These are phyloP conservation scores for Pinna nobilis DNA, from an alignment of 1,140 invertebrate genomes.

Conservation along the genomic window DNA sequence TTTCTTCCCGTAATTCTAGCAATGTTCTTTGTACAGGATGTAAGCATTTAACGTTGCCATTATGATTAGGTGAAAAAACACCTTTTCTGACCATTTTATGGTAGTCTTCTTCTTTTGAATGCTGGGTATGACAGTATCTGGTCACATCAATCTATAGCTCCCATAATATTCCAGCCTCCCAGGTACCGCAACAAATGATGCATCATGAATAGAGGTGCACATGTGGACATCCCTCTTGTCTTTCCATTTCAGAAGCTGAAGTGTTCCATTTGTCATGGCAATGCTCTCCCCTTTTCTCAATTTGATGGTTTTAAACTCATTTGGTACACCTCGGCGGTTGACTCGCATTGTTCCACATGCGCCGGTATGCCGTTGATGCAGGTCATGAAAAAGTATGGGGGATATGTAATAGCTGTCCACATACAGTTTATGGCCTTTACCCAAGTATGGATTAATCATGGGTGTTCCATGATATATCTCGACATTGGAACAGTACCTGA, in stretches of 20 bases:
- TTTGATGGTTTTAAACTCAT: conserved; percentile 8
- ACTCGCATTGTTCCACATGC: conserved; percentile 22
- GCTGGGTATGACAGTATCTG: no score
- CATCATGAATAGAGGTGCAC: conserved; percentile 9
- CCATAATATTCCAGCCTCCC: not conserved
- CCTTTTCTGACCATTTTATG: no score
- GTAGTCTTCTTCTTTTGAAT: no score
- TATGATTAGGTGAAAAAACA: no score
- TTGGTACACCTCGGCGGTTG: conserved; percentile 20
- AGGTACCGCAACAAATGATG: not conserved
- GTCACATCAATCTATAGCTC: no score
- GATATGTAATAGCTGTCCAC: conserved; percentile 18
- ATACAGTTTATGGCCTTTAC: conserved; percentile 9
- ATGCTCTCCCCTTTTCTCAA: conserved; percentile 7
- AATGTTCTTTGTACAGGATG: no score
- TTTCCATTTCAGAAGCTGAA: conserved; percentile 21
- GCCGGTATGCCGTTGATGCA: not conserved
- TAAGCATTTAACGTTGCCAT: no score
- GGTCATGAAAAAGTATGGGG: not conserved
- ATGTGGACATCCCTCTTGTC: conserved; percentile 1
- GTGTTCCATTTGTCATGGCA: conserved; percentile 19
- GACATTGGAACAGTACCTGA: conserved; percentile 1
- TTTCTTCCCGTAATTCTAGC: no score
- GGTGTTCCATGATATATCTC: conserved; percentile 1
- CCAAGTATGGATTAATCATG: not conserved